These are phyloP conservation scores for Galerucella pusilla DNA, from an alignment of 2,888 invertebrate genomes.

Conservation along the genomic window DNA sequence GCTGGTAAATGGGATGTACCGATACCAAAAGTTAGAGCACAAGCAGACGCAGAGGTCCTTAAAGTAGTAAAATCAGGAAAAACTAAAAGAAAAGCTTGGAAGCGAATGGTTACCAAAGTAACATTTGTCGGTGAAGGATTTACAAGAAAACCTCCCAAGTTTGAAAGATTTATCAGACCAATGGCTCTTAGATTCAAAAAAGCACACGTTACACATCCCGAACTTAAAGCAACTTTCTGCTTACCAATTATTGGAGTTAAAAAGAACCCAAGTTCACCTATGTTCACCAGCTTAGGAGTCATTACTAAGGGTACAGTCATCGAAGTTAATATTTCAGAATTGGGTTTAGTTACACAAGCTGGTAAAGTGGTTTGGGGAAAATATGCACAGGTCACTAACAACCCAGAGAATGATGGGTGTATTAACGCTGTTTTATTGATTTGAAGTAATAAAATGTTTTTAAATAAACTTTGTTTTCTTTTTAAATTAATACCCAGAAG, in stretches of 20 bases:
- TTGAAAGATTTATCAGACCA: constrained; percentile 97
- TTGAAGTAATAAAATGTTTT: constrained; percentile 63
- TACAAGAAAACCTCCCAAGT: constrained; percentile 98
- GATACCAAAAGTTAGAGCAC: constrained; percentile 96
- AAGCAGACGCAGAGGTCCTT: constrained; percentile 97
- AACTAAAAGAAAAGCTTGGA: constrained; percentile 96
- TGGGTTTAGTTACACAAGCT: constrained; percentile 97
- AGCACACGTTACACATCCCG: constrained; percentile 99
- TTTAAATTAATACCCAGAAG: neutral
- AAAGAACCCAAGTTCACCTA: constrained; percentile 97
- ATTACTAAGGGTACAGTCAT: constrained; percentile 99
- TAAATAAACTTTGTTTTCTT: constrained; percentile 11
- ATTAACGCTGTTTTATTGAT: constrained; percentile 98
- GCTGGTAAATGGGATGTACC: constrained; percentile 99
- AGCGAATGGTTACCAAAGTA: constrained; percentile 99
- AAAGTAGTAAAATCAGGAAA: constrained; percentile 93
- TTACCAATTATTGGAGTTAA: constrained; percentile 99
- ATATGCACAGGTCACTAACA: constrained; percentile 99
- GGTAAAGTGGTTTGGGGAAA: constrained; percentile 99
- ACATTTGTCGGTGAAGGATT: constrained; percentile 98
- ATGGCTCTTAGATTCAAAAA: constrained; percentile 97
- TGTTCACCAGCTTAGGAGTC: constrained; percentile 97
- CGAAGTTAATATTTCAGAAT: constrained; percentile 97
- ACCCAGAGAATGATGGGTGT: constrained; percentile 99
- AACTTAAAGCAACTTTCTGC: constrained; percentile 97